Evolutionary conservation across 2,888 invertebrate species (phyloP), one percentile per base, ranked within the genome.

Genomic region (Diaphora mendica): DNA sequence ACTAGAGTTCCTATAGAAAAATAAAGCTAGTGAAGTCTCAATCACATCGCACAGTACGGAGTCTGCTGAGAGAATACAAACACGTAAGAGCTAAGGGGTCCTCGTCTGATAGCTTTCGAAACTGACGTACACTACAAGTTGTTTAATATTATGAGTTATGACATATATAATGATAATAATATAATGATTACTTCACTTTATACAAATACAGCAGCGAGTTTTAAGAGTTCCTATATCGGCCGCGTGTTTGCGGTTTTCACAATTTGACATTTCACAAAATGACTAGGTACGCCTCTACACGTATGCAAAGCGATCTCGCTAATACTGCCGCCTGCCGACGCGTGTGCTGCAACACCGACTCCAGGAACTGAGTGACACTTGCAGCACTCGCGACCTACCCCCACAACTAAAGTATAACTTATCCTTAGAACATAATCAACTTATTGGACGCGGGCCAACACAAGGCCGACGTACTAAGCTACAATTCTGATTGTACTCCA

Each of bases 181-280:
- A 94, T 92, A 94, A 94, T 93, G 93, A 94, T 94, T 94, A 95
- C 90, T 94, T 96, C 95, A 96, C 95, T 96, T 96, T 96, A 96
- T 97, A 97, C 96, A 96, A 96, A 96, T 96, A 96, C 96, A 97
- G 97, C 97, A 97, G 97, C 97, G 97, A 97, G 97, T 97, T 97
- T 97, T 97, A 95, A 97, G 97, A 97, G 97, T 97, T 97, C 97
- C 97, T 97, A 96, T 97, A 96, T 95, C 95, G 96, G 95, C 94
- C 95, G 95, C 94, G 90, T 90, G 86, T 85, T 88, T 90, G 94
- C 95, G 94, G 95, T 90, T 91, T 92, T 92, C 94, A 93, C 93
- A 92, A 94, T 94, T 95, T 94, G 94, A 95, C 94, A 95, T 93
- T 95, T 95, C 93, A 94, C 92, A 93, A 95, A 95, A 96, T 96